Evolutionary conservation across 2,888 invertebrate species (phyloP).

Genomic region (Bruchidius siliquastri): DNA sequence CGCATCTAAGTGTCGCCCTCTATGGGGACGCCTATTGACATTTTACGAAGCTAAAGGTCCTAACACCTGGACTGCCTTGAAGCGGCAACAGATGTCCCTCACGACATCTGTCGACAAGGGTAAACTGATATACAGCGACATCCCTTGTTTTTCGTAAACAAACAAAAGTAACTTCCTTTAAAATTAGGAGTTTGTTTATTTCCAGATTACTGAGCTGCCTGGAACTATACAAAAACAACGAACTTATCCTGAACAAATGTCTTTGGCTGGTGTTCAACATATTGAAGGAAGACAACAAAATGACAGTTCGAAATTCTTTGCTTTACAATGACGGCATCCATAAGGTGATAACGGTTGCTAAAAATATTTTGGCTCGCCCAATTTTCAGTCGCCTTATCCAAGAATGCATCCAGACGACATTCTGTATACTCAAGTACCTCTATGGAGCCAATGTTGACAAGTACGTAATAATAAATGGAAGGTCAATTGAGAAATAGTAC

Average conservation of each 20-base stretch:
- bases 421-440: conserved; percentile 6
- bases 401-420: conserved; percentile 9
- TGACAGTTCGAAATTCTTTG: conserved; percentile 18
- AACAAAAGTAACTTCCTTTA: too few species aligned
- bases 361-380: conserved; percentile 4
- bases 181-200: neutral
- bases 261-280: conserved; percentile 12
- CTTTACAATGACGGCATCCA: conserved; percentile 22
- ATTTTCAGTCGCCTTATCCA: conserved; percentile 6
- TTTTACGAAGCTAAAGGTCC: too few species aligned
- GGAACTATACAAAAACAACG: conserved; percentile 7
- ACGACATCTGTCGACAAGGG: too few species aligned
- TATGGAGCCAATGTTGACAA: neutral
- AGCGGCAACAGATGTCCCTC: too few species aligned
- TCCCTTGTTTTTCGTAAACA: too few species aligned
- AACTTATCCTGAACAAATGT: conserved; percentile 13
- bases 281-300: conserved; percentile 9
- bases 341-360: conserved; percentile 6
- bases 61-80: too few species aligned
- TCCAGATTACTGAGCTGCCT: conserved; percentile 15
- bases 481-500: too few species aligned
- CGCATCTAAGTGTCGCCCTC: too few species aligned
- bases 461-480: neutral
- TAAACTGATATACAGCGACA: too few species aligned
- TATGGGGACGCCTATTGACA: too few species aligned